Evolutionary conservation across 2,888 invertebrate genomes (phyloP).

Genomic region (Cataglyphis rosenhaueri): DNA sequence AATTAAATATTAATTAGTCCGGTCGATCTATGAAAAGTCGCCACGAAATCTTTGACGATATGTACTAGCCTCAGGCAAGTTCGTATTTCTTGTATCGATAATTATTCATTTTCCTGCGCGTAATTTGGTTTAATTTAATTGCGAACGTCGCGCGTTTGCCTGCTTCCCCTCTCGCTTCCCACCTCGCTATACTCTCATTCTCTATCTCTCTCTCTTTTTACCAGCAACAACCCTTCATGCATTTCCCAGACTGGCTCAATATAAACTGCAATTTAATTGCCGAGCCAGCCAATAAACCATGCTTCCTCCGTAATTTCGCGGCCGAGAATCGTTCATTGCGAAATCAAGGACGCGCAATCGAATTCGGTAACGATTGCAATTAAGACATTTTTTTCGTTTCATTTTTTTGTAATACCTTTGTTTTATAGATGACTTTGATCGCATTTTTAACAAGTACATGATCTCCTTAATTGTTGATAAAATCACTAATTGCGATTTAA

Average conservation of each 20-base stretch:
- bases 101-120: conserved; percentile 77
- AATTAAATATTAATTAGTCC: neutral
- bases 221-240: conserved; percentile 71
- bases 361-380: conserved; percentile 51
- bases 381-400: conserved; percentile 43
- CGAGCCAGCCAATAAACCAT: conserved; percentile 68
- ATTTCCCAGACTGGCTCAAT: conserved; percentile 72
- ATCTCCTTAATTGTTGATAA: neutral
- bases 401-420: conserved; percentile 9
- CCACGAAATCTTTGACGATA: neutral
- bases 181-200: conserved; percentile 46
- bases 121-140: conserved; percentile 79
- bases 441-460: neutral
- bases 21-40: conserved; percentile 28
- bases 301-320: conserved; percentile 65
- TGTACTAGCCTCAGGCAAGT: conserved; percentile 13
- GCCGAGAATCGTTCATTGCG: conserved; percentile 41
- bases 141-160: conserved; percentile 66
- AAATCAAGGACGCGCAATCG: conserved; percentile 46
- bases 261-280: conserved; percentile 75
- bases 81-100: conserved; percentile 64
- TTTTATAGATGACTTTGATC: conserved; percentile 6
- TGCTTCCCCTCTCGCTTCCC: conserved; percentile 58
- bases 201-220: conserved; percentile 57
- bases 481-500: conserved; percentile 18